Percentiles rank a stretch among this genome's conserved stretches.
Conservation (phyloP, 2,888 invertebrate species). For the Xylophagus ater region DNA sequence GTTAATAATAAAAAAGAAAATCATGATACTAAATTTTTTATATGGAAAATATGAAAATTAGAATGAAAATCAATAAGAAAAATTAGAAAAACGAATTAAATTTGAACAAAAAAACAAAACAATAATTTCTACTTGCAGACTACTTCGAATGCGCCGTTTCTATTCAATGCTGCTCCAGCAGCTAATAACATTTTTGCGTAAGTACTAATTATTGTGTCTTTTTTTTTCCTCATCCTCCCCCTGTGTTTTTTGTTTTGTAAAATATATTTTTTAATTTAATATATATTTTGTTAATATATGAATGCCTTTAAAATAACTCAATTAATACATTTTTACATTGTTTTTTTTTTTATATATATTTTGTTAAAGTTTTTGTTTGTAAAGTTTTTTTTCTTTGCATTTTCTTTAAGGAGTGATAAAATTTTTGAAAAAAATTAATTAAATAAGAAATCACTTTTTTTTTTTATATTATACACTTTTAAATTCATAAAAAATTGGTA, state of each 20-base stretch:
- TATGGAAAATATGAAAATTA: too few species aligned
- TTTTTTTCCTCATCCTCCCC: constrained; percentile 6
- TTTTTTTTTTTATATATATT: constrained; percentile 7
- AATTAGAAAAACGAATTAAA: constrained; percentile 3
- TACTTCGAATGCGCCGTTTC: constrained; percentile 36
- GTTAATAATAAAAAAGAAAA: constrained; percentile 7
- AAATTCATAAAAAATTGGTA: too few species aligned
- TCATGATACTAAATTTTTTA: constrained; percentile 1
- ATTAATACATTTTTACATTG: constrained; percentile 3
- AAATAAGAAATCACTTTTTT: background rate
- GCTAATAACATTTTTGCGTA: constrained; percentile 39
- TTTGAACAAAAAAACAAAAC: constrained; percentile 9
- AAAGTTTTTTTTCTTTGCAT: background rate
- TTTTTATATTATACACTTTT: background rate
- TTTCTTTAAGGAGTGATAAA: background rate
- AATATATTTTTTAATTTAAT: background rate
- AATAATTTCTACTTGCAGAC: constrained; percentile 30
- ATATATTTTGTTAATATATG: background rate
- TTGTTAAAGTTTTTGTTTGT: background rate
- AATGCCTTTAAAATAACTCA: background rate
- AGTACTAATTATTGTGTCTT: constrained; percentile 25
- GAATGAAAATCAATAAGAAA: too few species aligned
- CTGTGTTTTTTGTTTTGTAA: constrained; percentile 4
- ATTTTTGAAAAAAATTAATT: background rate
- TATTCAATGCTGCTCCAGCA: constrained; percentile 35